A percentile compares a stretch with the other conserved stretches of the same genome.
Conservation (phyloP, 2,797 vertebrate genomes). For the Lithobates pipiens region DNA sequence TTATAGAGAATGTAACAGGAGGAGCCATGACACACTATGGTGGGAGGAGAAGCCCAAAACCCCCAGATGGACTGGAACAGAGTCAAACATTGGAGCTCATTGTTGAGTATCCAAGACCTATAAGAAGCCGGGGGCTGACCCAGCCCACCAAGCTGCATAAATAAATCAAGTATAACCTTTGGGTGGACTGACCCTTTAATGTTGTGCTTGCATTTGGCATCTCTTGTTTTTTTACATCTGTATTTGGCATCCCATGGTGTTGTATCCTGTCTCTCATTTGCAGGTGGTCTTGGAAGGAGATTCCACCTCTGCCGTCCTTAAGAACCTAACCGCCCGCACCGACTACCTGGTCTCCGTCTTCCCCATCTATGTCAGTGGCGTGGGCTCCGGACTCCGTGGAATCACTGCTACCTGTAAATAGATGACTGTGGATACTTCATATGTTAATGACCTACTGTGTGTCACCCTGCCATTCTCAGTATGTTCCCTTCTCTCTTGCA, state of each 20-base stretch:
- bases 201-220: too few relatives aligned
- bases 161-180: too few relatives aligned
- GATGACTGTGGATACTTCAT: neutral
- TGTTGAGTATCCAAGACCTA: too few relatives aligned
- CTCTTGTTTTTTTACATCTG: neutral
- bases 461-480: neutral
- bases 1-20: too few relatives aligned
- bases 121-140: too few relatives aligned
- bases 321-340: constrained; percentile 83
- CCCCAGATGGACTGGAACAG: too few relatives aligned
- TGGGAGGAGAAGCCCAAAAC: too few relatives aligned
- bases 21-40: too few relatives aligned
- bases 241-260: neutral
- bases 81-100: too few relatives aligned
- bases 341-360: constrained; percentile 89
- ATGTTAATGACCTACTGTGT: too few relatives aligned
- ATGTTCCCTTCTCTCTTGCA: constrained; percentile 64
- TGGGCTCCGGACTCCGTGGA: constrained; percentile 83
- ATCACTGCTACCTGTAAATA: constrained; percentile 86
- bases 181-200: too few relatives aligned
- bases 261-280: neutral
- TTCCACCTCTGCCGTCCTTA: constrained; percentile 76
- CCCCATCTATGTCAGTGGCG: constrained; percentile 77
- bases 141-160: too few relatives aligned
- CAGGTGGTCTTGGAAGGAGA: constrained; percentile 85